These are phyloP conservation scores for Drosophila nigrodunni DNA, from an alignment of 1,140 invertebrate genomes.

Conservation along the genomic window DNA sequence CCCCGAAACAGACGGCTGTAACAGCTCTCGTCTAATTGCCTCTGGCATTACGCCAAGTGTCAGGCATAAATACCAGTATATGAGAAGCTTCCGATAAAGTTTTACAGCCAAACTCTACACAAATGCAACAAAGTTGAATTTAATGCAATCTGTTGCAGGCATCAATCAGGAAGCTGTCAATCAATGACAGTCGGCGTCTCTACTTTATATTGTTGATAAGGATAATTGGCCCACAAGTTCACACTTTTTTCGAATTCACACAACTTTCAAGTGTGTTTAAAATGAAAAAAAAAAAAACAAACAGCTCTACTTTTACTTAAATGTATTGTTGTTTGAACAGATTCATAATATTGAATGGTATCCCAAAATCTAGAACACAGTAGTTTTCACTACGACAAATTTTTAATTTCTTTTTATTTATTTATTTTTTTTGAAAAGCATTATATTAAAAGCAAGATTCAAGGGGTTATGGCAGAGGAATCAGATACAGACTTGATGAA, in stretches of 20 bases:
- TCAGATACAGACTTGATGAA: neutral
- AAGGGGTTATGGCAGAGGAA: neutral
- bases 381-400: neutral
- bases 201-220: neutral
- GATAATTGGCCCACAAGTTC: neutral
- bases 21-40: conserved; percentile 70
- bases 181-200: conserved; percentile 18
- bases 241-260: neutral
- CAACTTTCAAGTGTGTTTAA: neutral
- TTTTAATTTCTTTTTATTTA: neutral
- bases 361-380: neutral
- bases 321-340: no score
- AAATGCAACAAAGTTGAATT: conserved; percentile 12
- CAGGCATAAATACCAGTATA: conserved; percentile 31
- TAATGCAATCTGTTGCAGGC: conserved; percentile 24
- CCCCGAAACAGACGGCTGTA: conserved; percentile 13
- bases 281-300: neutral
- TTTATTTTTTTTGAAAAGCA: no score
- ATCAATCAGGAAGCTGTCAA: conserved; percentile 47
- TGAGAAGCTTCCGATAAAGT: conserved; percentile 26
- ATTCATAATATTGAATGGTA: no score
- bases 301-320: no score
- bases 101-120: conserved; percentile 3
- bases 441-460: neutral
- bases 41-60: conserved; percentile 62